A percentile compares a stretch with the other conserved stretches of the same genome.
phyloP scores from a whole-genome alignment of 2,797 vertebrate genomes.

The Periparus ater region DNA sequence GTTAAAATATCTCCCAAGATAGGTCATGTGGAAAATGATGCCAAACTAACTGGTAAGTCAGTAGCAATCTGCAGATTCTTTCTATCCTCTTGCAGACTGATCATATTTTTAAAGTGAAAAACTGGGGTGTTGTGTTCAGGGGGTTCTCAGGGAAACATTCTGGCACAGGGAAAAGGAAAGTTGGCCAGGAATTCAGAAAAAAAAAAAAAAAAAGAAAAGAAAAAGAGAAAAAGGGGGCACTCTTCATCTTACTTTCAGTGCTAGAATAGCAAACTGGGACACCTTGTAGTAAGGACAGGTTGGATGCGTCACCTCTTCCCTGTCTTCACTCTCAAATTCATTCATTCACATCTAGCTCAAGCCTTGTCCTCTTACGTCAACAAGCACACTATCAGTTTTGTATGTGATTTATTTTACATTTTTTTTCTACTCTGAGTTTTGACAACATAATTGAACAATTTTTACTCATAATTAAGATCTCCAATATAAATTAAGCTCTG shows the following conservation, averaged over 20 bases:
- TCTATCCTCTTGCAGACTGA: slow-evolving; percentile 15
- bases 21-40: slow-evolving; percentile 41
- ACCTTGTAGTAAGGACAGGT: slow-evolving; percentile 41
- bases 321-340: neutral
- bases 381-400: neutral
- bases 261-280: slow-evolving; percentile 39
- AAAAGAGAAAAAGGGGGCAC: neutral
- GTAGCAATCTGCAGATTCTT: slow-evolving; percentile 24
- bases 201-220: neutral
- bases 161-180: slow-evolving; percentile 8
- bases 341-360: slow-evolving; percentile 24
- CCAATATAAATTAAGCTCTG: neutral
- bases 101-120: slow-evolving; percentile 57
- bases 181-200: neutral
- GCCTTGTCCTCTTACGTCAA: neutral
- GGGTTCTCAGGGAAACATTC: slow-evolving; percentile 53
- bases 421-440: neutral
- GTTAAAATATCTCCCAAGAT: slow-evolving; percentile 24
- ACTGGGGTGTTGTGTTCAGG: slow-evolving; percentile 60
- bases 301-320: slow-evolving; percentile 5
- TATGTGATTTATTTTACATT: neutral
- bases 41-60: slow-evolving; percentile 31
- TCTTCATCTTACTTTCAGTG: neutral
- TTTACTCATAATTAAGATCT: neutral
- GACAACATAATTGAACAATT: neutral